Base-by-base conservation (phyloP, 2,797 vertebrate genomes). In the Euthynnus affinis region DNA sequence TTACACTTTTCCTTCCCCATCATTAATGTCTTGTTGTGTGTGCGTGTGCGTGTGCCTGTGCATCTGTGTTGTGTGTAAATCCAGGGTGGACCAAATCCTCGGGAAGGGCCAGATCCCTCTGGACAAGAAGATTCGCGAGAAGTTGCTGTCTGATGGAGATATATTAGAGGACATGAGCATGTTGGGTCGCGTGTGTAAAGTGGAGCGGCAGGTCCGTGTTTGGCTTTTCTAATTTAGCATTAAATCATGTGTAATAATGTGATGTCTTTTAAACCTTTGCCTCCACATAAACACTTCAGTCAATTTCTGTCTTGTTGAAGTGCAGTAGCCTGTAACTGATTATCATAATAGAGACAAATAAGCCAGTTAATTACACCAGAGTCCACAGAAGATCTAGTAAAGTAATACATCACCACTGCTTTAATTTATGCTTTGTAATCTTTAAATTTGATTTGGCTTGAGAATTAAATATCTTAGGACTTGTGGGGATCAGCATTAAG, bases 11-110 rank as follows among this genome's bases (percentile, higher is more conserved):
- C 65, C 20, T 49, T 55, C 9, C 9, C 25, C 44, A 1, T 71
- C 15, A 68, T 56, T 37, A 55, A 84, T 37, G 6, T 77, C 12
- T 74, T 52, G 22, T 25, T 63, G 52, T 76, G 53, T 61, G 49
- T 37, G 37, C 9, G 2, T 8, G 6, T 34, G n/a, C n/a, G n/a
- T 76, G 23, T 64, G 37, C 37, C 12, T 10, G 10, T 37, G 37
- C 37, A 37, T 37, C 9, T 37, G 22, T 77, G 23, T 59, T 80
- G 55, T 80, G 59, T 76, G 57, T 69, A 9, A 9, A 69, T 72
- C 34, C 93, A 99, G 98, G 0, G 98, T 99, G 90, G 98, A 99
- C 87, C 98, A 99, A 87, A 99, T 99, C 91, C 96, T 99, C 27
- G 98, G 98, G 72, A 98, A 98, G 89, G 98, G 98, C 20, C 98